These are phyloP conservation scores for Antrozous pallidus DNA, from an alignment of 2,797 vertebrate genomes.

Conservation along the genomic window DNA sequence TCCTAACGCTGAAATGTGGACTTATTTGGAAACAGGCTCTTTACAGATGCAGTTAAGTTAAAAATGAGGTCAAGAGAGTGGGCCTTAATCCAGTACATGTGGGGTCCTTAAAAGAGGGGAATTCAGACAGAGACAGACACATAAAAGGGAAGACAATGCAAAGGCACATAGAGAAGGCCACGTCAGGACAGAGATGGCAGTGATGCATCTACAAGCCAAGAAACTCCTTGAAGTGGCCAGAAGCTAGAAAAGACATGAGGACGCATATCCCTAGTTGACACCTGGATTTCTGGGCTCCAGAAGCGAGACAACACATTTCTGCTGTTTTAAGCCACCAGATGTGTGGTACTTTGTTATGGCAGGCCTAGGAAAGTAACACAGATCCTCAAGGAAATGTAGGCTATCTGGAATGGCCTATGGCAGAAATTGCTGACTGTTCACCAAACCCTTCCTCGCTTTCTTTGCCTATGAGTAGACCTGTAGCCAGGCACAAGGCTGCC, in stretches of 20 bases:
- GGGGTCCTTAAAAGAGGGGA: not conserved
- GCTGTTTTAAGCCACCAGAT: not conserved
- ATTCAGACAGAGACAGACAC: not conserved
- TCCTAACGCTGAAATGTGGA: not conserved
- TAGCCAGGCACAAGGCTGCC: not conserved
- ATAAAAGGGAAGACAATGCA: not conserved
- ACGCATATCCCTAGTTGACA: fast-evolving
- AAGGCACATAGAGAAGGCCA: not conserved
- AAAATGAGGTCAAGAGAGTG: not conserved
- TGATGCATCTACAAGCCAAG: not conserved
- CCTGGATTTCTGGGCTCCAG: not conserved
- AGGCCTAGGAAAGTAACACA: not conserved
- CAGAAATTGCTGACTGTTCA: not conserved
- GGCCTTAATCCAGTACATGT: not conserved
- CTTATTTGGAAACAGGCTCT: not conserved
- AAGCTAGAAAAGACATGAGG: not conserved
- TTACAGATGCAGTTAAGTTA: not conserved
- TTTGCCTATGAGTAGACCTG: not conserved
- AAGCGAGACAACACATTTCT: not conserved
- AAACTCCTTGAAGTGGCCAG: not conserved
- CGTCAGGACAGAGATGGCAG: not conserved
- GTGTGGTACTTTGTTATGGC: not conserved
- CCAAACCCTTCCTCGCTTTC: not conserved
- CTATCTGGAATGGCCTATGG: not conserved
- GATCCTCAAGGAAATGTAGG: not conserved